Conservation (phyloP, 2,797 vertebrate species). For the Prunella strophiata region DNA sequence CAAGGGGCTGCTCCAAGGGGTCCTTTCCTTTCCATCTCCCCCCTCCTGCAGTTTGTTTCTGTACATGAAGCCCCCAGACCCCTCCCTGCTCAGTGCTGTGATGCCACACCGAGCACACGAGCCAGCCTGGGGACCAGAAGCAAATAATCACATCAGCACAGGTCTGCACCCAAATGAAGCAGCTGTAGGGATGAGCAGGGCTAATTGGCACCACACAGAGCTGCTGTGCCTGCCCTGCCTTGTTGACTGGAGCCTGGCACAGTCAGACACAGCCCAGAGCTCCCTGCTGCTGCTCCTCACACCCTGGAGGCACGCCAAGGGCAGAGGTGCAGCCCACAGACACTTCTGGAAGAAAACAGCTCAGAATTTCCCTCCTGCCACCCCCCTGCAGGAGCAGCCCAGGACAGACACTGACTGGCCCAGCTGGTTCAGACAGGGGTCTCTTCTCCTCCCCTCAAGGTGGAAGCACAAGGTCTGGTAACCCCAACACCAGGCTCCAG, state of each 20-base stretch:
- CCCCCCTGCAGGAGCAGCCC: background rate
- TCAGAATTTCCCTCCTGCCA: background rate
- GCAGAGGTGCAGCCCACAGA: background rate
- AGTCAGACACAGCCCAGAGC: background rate
- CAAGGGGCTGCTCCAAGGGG: background rate
- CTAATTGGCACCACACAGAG: background rate
- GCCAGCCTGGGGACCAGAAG: background rate
- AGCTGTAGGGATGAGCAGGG: background rate
- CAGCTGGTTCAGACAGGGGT: background rate
- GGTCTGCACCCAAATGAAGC: background rate
- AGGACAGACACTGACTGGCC: background rate
- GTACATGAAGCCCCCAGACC: background rate
- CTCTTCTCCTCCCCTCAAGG: background rate
- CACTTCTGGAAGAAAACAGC: background rate
- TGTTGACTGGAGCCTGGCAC: background rate
- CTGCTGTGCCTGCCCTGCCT: background rate
- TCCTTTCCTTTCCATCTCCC: background rate
- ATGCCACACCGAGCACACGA: rapidly evolving
- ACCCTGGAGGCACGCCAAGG: rapidly evolving
- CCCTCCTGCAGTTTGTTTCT: background rate
- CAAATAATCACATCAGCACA: background rate
- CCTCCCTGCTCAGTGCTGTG: background rate
- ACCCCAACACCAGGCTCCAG: background rate
- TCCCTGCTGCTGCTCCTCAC: background rate
- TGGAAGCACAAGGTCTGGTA: background rate